Evolutionary conservation across 2,888 invertebrate species (phyloP).

Genomic region (Aphidius colemani): DNA sequence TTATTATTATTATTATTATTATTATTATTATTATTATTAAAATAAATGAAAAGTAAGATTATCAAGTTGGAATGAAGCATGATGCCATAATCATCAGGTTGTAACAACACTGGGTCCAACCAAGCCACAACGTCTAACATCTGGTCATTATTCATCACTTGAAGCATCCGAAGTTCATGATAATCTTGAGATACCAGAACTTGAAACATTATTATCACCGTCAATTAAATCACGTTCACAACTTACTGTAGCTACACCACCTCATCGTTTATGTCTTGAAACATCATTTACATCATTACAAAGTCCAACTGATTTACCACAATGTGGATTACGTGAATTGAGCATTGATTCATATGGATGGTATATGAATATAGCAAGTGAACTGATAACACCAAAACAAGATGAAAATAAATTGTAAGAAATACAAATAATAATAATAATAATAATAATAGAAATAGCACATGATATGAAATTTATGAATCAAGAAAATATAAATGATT

Average conservation of each 20-base stretch:
- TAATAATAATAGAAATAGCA: no score
- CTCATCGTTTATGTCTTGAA: constrained; percentile 68
- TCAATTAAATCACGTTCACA: constrained; percentile 59
- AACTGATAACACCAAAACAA: constrained; percentile 50
- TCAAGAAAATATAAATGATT: no score
- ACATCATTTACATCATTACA: constrained; percentile 77
- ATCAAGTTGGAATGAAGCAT: background rate
- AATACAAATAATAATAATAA: background rate
- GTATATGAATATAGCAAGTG: constrained; percentile 61
- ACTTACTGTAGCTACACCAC: constrained; percentile 45
- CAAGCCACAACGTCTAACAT: constrained; percentile 71
- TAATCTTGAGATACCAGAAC: constrained; percentile 51
- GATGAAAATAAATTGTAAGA: constrained; percentile 54
- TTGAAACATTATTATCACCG: constrained; percentile 60
- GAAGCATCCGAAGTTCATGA: constrained; percentile 49
- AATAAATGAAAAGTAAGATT: constrained; percentile 1
- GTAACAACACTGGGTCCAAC: constrained; percentile 79
- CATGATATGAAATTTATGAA: no score
- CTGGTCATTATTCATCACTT: constrained; percentile 49
- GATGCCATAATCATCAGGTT: constrained; percentile 63
- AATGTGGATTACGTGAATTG: constrained; percentile 49
- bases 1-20: constrained; percentile 1
- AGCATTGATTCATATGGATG: constrained; percentile 59
- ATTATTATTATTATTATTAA: no score
- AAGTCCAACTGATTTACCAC: constrained; percentile 60